Base-by-base conservation (phyloP, 2,113 vertebrate genomes). In the Eclectus roratus region DNA sequence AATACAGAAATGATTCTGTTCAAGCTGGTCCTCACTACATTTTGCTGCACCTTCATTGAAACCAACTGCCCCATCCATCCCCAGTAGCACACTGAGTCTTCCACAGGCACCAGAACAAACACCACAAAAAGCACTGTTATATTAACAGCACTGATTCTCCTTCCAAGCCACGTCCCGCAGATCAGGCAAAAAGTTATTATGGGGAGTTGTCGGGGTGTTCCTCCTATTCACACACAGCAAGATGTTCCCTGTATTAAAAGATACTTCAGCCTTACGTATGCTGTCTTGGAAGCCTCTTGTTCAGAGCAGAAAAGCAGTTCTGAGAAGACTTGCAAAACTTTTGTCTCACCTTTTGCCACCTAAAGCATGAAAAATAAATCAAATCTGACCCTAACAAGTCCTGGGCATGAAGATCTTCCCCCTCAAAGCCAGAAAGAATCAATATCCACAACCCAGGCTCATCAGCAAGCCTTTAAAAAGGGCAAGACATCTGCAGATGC, bases 1-100 rank as follows among this genome's bases (percentile, higher is more conserved):
- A 33, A 10, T 1, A 0, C 0, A 15, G 82, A 53, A 71, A 66
- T 0, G 0, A 46, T 15, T 37, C 46, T n/a, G 17, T 2, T 39
- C 53, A 13, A 1, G n/a, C 58, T 80, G 56, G 29, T 39, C 76
- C 79, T 76, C 35, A 0, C 43, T 5, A 0, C 5, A 0, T 72
- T 77, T 55, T 52, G 58, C 44, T 69, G 29, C 41, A 27, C 39
- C 11, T 63, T 3, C 39, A 15, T 3, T 68, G 6, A 47, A 66
- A 7, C 29, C n/a, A 37, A 31, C 43, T 37, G 53, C 55, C 72
- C 14, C 70, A 41, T 24, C 35, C 68, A 11, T 27, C 13, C 1
- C 13, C 27, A 18, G 5, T 7, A 50, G 11, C 37, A 63, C 15
- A 2, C 7, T 4, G 15, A 60, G n/a, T 3, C 55, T 53, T 58